These are phyloP conservation scores for Carollia perspicillata DNA, from an alignment of 2,113 vertebrate species.

Conservation along the genomic window DNA sequence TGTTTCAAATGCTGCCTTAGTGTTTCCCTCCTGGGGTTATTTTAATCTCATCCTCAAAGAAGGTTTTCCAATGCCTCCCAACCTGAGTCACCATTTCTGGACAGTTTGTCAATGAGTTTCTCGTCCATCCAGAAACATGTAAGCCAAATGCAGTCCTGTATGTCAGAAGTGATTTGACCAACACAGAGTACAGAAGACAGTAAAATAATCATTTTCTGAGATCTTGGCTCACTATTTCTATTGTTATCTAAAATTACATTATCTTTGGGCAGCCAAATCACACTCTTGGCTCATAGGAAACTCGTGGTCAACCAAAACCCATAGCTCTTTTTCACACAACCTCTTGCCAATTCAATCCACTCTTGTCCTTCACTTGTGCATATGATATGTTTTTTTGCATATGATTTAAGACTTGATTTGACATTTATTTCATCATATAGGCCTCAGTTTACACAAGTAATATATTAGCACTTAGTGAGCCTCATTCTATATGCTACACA, in stretches of 20 bases:
- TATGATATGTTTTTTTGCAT: neutral
- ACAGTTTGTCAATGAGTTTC: conserved; percentile 1
- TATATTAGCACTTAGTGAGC: neutral
- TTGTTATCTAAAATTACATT: conserved; percentile 46
- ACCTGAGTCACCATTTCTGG: neutral
- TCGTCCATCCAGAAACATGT: neutral
- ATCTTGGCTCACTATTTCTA: conserved; percentile 30
- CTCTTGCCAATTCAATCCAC: conserved; percentile 26
- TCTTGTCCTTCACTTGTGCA: neutral
- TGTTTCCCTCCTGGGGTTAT: conserved; percentile 9
- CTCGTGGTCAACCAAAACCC: conserved; percentile 36
- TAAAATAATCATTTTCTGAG: neutral
- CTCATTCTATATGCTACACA: neutral
- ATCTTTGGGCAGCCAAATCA: neutral
- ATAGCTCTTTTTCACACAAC: conserved; percentile 28
- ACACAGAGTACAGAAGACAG: neutral
- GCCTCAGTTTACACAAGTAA: neutral
- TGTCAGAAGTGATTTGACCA: neutral
- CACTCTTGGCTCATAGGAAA: conserved; percentile 23
- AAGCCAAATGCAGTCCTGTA: neutral
- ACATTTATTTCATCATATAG: neutral
- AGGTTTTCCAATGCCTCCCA: neutral
- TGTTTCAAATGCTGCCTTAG: conserved; percentile 1
- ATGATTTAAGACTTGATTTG: neutral
- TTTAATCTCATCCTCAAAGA: conserved; percentile 35